Conservation (phyloP, 1,140 invertebrate genomes). For the Pissodes strobi region DNA sequence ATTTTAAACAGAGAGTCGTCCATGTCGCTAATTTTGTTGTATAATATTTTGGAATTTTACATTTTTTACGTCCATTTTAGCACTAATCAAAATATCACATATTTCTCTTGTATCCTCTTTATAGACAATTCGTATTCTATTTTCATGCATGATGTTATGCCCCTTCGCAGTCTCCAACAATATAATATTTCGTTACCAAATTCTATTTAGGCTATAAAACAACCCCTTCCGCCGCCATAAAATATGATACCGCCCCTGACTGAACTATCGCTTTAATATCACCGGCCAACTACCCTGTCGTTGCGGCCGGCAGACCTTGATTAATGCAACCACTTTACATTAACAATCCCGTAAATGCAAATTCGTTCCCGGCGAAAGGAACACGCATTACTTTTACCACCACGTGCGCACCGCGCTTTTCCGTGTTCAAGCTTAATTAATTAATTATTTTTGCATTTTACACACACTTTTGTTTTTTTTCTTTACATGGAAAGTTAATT, state of each 20-base stretch:
- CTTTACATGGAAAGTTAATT: constrained; percentile 4
- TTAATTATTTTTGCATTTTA: constrained; percentile 30
- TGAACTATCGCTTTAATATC: constrained; percentile 51
- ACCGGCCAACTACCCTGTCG: constrained; percentile 51
- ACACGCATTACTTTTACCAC: constrained; percentile 36
- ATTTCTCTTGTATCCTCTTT: no score
- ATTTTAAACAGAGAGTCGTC: no score
- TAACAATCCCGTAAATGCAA: constrained; percentile 53
- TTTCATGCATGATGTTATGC: no score
- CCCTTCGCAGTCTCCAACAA: no score
- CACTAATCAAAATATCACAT: no score
- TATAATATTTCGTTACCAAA: no score
- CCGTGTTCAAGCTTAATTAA: constrained; percentile 28
- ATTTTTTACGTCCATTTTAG: no score
- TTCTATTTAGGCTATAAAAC: no score
- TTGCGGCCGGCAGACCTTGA: constrained; percentile 51
- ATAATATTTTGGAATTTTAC: no score
- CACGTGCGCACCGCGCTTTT: constrained; percentile 6
- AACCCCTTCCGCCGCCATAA: not conserved
- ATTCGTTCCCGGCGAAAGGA: constrained; percentile 41
- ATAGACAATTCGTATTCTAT: no score
- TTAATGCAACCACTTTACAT: constrained; percentile 55
- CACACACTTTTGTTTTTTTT: not conserved
- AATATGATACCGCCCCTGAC: constrained; percentile 4
- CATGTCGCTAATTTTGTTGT: no score